Evolutionary conservation across 53 echinoderm and acorn worm genomes (phyloP).

Genomic region (Henricia sp.): DNA sequence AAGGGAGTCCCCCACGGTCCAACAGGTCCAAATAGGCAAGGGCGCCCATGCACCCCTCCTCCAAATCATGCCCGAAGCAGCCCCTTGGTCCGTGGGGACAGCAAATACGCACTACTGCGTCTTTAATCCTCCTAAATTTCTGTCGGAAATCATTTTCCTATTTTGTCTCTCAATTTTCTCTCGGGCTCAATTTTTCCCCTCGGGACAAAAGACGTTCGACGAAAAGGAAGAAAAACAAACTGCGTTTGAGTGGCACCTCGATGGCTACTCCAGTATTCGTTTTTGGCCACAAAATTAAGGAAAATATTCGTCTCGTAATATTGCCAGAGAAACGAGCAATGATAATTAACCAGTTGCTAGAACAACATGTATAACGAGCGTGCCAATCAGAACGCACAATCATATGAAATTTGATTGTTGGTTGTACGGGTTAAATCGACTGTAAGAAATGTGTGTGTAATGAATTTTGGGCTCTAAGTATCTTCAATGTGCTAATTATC

Average conservation of each 20-base stretch:
- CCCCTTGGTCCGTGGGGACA: too few relatives aligned
- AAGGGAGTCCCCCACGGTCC: too few relatives aligned
- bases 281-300: too few relatives aligned
- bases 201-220: constrained; percentile 49
- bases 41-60: too few relatives aligned
- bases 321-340: constrained; percentile 17
- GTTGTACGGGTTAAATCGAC: constrained; percentile 44
- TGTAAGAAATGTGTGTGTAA: background rate
- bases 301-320: background rate
- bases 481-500: too few relatives aligned
- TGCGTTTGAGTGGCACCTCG: constrained; percentile 35
- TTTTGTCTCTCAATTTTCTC: background rate
- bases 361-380: constrained; percentile 49
- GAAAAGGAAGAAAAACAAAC: constrained; percentile 43
- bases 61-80: too few relatives aligned
- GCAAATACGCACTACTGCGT: too few relatives aligned
- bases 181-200: constrained; percentile 9
- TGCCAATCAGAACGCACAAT: constrained; percentile 39
- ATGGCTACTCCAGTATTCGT: background rate
- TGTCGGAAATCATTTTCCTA: background rate
- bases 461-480: too few relatives aligned
- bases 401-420: background rate
- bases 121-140: too few relatives aligned
- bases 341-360: constrained; percentile 54
- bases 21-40: too few relatives aligned